A percentile compares a stretch with the other conserved stretches of the same genome.
These are phyloP conservation scores for Larimichthys polyactis DNA, from an alignment of 2,113 vertebrate genomes.

Conservation along the genomic window DNA sequence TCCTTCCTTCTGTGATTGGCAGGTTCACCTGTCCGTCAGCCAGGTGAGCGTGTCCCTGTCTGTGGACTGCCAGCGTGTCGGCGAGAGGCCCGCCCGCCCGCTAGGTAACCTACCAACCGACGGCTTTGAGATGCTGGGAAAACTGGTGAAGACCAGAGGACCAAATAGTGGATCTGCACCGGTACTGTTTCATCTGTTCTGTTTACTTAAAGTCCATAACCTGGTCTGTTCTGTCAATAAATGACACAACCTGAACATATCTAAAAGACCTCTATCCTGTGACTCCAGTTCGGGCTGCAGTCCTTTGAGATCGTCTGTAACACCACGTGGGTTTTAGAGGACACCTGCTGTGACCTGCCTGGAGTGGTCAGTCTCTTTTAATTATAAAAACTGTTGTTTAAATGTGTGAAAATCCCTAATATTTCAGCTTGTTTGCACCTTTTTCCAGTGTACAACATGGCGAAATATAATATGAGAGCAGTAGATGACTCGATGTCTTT, in stretches of 20 bases:
- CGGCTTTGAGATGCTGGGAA: conserved; percentile 92
- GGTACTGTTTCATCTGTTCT: conserved; percentile 71
- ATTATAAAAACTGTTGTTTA: neutral
- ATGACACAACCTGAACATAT: neutral
- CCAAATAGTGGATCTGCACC: conserved; percentile 89
- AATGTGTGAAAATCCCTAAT: neutral
- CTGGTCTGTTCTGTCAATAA: neutral
- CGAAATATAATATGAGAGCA: neutral
- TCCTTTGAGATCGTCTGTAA: conserved; percentile 90
- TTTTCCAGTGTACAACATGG: neutral
- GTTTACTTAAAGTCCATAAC: neutral
- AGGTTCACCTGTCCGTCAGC: conserved; percentile 92
- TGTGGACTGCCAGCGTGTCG: conserved; percentile 91
- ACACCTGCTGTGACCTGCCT: conserved; percentile 93
- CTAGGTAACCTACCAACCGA: conserved; percentile 84
- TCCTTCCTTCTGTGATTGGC: conserved; percentile 40
- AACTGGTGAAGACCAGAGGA: conserved; percentile 88
- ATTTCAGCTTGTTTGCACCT: neutral
- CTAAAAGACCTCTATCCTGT: neutral
- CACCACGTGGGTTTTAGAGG: conserved; percentile 86
- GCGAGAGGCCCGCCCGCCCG: conserved; percentile 85
- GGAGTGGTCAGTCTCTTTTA: conserved; percentile 82
- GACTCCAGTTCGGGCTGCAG: conserved; percentile 91
- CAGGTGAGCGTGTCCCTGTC: conserved; percentile 88
- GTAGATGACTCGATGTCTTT: neutral